Evolutionary conservation across 2,888 invertebrate species (phyloP).

Genomic region (Augochlorella aurata): DNA sequence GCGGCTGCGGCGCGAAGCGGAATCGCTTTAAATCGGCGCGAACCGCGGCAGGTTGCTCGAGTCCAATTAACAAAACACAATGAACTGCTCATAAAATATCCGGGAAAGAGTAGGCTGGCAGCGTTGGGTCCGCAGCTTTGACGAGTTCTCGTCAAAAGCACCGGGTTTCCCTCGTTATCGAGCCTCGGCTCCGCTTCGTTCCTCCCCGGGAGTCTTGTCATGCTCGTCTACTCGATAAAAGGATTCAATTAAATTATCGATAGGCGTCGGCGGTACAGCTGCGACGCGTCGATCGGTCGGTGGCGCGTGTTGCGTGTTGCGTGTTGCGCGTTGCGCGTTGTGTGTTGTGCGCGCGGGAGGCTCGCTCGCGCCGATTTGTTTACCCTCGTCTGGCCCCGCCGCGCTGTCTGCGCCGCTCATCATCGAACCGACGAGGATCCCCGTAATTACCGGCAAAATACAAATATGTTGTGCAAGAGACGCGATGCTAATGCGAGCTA

Average conservation of each 20-base stretch:
- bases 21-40: no score
- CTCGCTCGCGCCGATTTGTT: constrained; percentile 16
- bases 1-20: no score
- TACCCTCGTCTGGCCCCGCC: constrained; percentile 11
- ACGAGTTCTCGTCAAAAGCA: constrained; percentile 18
- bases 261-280: not conserved
- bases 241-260: constrained; percentile 59
- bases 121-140: constrained; percentile 35
- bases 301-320: not conserved
- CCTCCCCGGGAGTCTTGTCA: not conserved
- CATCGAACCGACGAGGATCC: constrained; percentile 35
- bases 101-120: constrained; percentile 18
- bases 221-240: constrained; percentile 27
- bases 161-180: constrained; percentile 31
- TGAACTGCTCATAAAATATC: constrained; percentile 35
- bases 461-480: constrained; percentile 45
- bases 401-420: constrained; percentile 7
- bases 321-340: no score
- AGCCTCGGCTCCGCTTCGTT: not conserved
- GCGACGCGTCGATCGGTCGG: not conserved
- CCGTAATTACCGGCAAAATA: constrained; percentile 54
- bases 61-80: constrained; percentile 60
- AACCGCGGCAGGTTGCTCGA: constrained; percentile 1
- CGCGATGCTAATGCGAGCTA: constrained; percentile 42
- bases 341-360: not conserved